Evolutionary conservation across 1,140 invertebrate species (phyloP).

Genomic region (Lasaia peninsularis): DNA sequence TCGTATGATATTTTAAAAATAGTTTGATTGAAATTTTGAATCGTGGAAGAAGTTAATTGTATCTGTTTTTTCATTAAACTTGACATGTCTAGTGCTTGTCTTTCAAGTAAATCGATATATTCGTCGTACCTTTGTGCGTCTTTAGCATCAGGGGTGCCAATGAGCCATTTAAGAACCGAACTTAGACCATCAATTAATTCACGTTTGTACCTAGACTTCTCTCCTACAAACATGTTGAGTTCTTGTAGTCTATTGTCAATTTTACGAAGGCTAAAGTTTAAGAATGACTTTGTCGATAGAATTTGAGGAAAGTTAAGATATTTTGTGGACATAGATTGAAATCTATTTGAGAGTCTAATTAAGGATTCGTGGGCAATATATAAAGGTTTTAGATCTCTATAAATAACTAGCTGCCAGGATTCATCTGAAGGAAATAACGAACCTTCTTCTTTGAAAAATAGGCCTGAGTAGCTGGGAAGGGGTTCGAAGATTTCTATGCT

Average conservation of each 20-base stretch:
- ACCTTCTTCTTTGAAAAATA: conserved; percentile 17
- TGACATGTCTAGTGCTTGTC: background rate
- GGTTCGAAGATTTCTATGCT: conserved; percentile 15
- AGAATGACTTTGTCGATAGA: conserved; percentile 22
- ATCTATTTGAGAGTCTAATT: conserved; percentile 16
- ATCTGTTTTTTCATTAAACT: background rate
- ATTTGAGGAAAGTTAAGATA: conserved; percentile 11
- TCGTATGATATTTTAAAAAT: background rate
- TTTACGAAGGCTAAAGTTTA: conserved; percentile 26
- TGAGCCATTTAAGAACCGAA: background rate
- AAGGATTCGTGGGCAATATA: conserved; percentile 27
- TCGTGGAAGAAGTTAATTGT: background rate
- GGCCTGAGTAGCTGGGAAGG: conserved; percentile 1
- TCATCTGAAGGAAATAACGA: conserved; percentile 16
- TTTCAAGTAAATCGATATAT: background rate
- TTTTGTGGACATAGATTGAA: conserved; percentile 10
- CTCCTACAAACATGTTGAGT: background rate
- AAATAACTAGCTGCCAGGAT: conserved; percentile 29
- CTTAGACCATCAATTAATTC: background rate
- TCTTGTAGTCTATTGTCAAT: conserved; percentile 12
- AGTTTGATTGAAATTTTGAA: background rate
- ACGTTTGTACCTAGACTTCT: background rate
- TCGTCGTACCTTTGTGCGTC: background rate
- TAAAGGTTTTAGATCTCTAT: conserved; percentile 25
- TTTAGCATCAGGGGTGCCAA: background rate